A percentile compares a stretch with the other conserved stretches of the same genome.
Conservation (phyloP, 2,888 invertebrate species). For the Pristionchus entomophagus region DNA sequence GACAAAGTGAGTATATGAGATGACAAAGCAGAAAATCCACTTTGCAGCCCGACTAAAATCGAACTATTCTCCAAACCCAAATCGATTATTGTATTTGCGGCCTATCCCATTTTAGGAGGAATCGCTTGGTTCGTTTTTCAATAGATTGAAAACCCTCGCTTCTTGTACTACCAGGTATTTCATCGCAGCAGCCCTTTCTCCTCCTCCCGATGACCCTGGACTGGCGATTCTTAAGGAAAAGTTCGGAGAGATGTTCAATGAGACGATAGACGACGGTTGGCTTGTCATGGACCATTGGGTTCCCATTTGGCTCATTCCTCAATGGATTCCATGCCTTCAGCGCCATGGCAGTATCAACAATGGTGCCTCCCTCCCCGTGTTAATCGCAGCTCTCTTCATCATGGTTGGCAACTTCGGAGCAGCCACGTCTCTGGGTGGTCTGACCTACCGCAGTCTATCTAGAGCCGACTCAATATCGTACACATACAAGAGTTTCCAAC, state of each 20-base stretch:
- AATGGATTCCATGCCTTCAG: too few species aligned
- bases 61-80: background rate
- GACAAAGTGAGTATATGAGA: background rate
- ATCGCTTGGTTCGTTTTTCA: background rate
- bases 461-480: background rate
- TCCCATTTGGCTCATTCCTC: too few species aligned
- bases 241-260: background rate
- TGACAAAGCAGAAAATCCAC: too few species aligned
- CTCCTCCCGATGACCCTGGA: background rate
- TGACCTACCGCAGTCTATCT: background rate
- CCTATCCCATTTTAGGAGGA: background rate
- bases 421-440: background rate
- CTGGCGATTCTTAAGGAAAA: background rate
- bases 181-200: background rate
- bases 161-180: background rate
- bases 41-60: background rate
- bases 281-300: constrained; percentile 1
- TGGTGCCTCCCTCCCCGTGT: background rate
- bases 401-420: background rate
- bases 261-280: background rate
- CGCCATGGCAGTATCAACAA: background rate
- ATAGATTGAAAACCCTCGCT: background rate
- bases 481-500: background rate
- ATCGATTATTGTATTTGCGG: background rate
- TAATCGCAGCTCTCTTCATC: background rate